Percentiles rank a stretch among this genome's conserved stretches.
Evolutionary conservation across 2,888 invertebrate species (phyloP).

Genomic region (Heteropelma amictum): DNA sequence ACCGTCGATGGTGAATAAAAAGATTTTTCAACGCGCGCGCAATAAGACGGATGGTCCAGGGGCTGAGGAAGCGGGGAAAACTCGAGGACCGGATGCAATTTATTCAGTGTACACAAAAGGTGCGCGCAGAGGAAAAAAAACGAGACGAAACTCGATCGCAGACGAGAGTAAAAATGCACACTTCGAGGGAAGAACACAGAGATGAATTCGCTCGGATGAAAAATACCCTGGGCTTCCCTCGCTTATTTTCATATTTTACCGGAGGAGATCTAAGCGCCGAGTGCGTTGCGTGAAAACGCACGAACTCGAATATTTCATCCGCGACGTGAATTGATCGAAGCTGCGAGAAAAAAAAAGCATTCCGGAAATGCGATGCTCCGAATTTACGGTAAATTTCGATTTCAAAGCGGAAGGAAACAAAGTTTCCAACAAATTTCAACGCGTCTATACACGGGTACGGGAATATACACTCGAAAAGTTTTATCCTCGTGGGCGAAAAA

Average conservation of each 20-base stretch:
- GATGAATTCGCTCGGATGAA: conserved; percentile 26
- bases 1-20: conserved; percentile 30
- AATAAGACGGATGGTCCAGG: background rate
- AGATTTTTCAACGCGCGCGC: conserved; percentile 56
- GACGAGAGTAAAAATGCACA: conserved; percentile 38
- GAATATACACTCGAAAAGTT: no score
- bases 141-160: conserved; percentile 25
- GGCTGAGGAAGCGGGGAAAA: conserved; percentile 5
- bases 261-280: background rate
- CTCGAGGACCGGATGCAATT: conserved; percentile 48
- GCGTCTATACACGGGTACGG: no score
- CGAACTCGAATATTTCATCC: background rate
- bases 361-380: background rate
- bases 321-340: background rate
- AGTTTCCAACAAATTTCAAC: background rate
- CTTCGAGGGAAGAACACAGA: conserved; percentile 13
- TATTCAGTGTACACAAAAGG: conserved; percentile 52
- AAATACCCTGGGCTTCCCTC: conserved; percentile 19
- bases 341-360: conserved; percentile 1
- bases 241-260: background rate
- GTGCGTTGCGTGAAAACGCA: background rate
- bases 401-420: background rate
- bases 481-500: no score
- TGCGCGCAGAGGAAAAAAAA: no score
- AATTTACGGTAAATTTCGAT: background rate